Percentiles rank a stretch among this genome's conserved stretches.
Evolutionary conservation across 2,797 vertebrate genomes (phyloP).

Genomic region (Pachyuromys duprasi): DNA sequence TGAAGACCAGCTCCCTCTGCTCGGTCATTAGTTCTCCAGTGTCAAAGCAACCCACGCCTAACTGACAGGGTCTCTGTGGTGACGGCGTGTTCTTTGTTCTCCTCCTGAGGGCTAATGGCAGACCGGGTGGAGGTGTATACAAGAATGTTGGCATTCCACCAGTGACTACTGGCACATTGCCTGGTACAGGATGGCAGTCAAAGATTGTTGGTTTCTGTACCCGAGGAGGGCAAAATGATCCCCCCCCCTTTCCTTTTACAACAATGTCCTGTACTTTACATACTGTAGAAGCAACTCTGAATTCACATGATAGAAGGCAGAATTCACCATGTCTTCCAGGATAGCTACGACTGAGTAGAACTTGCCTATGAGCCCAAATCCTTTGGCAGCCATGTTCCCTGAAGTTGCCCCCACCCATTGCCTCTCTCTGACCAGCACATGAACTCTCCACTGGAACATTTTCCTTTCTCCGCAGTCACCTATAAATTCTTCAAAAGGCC

Average conservation of each 20-base stretch:
- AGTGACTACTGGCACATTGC: conserved; percentile 94
- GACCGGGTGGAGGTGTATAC: conserved; percentile 95
- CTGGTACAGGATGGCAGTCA: conserved; percentile 95
- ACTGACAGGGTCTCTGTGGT: conserved; percentile 96
- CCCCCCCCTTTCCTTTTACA: conserved; percentile 90
- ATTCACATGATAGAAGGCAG: conserved; percentile 95
- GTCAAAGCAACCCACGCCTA: conserved; percentile 96
- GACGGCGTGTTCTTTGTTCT: conserved; percentile 96
- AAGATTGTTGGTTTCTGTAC: conserved; percentile 96
- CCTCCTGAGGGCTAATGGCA: conserved; percentile 95
- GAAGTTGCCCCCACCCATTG: conserved; percentile 28
- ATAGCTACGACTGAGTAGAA: conserved; percentile 93
- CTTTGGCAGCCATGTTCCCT: conserved; percentile 88
- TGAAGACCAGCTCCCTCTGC: conserved; percentile 95
- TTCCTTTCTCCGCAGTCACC: neutral
- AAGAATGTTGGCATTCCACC: conserved; percentile 89
- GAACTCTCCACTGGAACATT: neutral
- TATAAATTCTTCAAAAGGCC: conserved; percentile 8
- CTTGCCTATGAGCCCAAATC: conserved; percentile 93
- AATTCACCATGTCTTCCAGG: conserved; percentile 94
- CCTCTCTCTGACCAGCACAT: conserved; percentile 16
- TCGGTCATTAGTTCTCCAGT: conserved; percentile 95
- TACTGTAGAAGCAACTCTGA: conserved; percentile 93
- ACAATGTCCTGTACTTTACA: conserved; percentile 92
- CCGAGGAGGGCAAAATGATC: conserved; percentile 96